Evolutionary conservation across 2,888 invertebrate genomes (phyloP), one percentile per base, ranked within the genome.

Genomic region (Lymantria monacha): DNA sequence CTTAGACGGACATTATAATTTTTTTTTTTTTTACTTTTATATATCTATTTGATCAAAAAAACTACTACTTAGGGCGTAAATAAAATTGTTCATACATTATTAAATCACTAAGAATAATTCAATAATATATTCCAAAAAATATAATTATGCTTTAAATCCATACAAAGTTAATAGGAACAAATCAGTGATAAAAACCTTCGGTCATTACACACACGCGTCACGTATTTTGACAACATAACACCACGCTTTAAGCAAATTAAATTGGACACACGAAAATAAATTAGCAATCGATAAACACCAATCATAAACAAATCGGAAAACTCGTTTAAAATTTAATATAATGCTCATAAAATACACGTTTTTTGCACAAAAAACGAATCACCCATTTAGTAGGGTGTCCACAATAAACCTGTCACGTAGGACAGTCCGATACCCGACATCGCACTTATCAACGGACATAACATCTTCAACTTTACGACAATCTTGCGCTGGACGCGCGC

Each of bases 381-480:
- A 79, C 73, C 78, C 79, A 69, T 76, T 76, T 69, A 75, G 85
- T 87, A 83, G 87, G 88, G 87, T 87, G 86, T 82, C 88, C 87
- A 86, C 76, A 75, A 87, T 90, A 88, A 89, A 90, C 81, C 80
- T 87, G 89, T 85, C 89, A 71, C 59, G 52, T 38, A 61, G 63
- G 87, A 88, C 88, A 83, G 79, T 83, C 81, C 79, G 83, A 81
- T 80, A 81, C 79, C 74, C 80, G 80, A 81, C 82, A 73, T 81
- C 78, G 84, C 81, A 87, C 87, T 89, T 90, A 90, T 90, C 89
- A 87, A 79, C 61, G 78, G 76, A 84, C 87, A 88, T 89, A 85
- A 89, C 84, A 79, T 88, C 87, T 75, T 87, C 87, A 86, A 87
- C 72, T 87, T 90, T 89, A 90, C 87, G 88, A 89, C 87, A 85